Percentiles rank a stretch among this genome's conserved stretches.
Conservation (phyloP, 2,797 vertebrate genomes). For the Muscicapa comitata region DNA sequence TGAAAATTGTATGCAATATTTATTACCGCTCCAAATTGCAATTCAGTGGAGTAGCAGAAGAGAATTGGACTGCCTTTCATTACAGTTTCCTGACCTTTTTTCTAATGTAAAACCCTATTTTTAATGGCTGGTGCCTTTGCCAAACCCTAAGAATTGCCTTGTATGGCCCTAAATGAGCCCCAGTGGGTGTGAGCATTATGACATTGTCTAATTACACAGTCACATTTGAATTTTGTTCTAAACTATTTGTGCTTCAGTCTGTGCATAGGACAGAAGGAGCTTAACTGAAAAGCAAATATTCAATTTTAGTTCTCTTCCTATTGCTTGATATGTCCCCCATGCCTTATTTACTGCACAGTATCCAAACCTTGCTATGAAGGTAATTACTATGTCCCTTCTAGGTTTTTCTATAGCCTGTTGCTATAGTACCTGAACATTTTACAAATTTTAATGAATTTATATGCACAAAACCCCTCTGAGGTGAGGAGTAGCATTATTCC, state of each 20-base stretch:
- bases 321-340: constrained; percentile 50
- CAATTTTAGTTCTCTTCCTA: constrained; percentile 45
- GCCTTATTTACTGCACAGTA: constrained; percentile 46
- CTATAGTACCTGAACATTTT: constrained; percentile 50
- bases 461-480: neutral
- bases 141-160: constrained; percentile 54
- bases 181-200: constrained; percentile 23
- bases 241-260: constrained; percentile 42
- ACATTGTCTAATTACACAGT: constrained; percentile 38
- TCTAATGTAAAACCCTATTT: constrained; percentile 47
- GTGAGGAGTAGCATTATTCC: neutral
- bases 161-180: constrained; percentile 26
- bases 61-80: constrained; percentile 40
- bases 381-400: constrained; percentile 50
- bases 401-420: constrained; percentile 32
- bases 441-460: constrained; percentile 56
- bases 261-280: constrained; percentile 49
- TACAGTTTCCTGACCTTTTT: constrained; percentile 54
- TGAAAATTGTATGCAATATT: constrained; percentile 60
- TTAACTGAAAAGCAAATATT: constrained; percentile 50
- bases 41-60: constrained; percentile 42
- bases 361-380: constrained; percentile 40
- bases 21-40: constrained; percentile 52
- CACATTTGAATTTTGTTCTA: constrained; percentile 40
- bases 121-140: constrained; percentile 49